These are phyloP conservation scores for Nansenia antarctica DNA, from an alignment of 2,113 vertebrate genomes.

Conservation along the genomic window DNA sequence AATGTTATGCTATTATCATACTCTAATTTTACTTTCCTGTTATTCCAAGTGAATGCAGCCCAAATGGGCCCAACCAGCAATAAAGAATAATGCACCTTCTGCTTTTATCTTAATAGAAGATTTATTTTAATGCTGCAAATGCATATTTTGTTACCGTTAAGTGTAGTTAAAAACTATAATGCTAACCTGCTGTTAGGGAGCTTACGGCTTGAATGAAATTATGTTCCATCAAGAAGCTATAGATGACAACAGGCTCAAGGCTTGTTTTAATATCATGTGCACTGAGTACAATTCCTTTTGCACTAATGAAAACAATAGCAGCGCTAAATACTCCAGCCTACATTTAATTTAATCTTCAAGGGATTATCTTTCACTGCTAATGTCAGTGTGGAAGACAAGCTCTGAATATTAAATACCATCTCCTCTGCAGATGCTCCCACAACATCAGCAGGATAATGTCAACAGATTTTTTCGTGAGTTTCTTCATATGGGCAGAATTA, in stretches of 20 bases:
- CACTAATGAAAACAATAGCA: conserved; percentile 76
- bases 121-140: conserved; percentile 72
- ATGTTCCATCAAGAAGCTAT: conserved; percentile 48
- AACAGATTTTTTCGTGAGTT: conserved; percentile 70
- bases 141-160: conserved; percentile 68
- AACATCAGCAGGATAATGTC: conserved; percentile 64
- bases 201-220: conserved; percentile 62
- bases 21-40: neutral
- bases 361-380: conserved; percentile 73
- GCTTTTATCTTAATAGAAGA: conserved; percentile 71
- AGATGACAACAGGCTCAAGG: conserved; percentile 41
- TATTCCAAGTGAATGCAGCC: conserved; percentile 25
- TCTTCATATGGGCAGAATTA: conserved; percentile 75
- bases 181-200: conserved; percentile 76
- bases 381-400: conserved; percentile 60
- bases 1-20: conserved; percentile 38
- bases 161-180: conserved; percentile 75
- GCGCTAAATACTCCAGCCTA: conserved; percentile 71
- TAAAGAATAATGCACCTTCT: conserved; percentile 65
- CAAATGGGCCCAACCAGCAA: conserved; percentile 41
- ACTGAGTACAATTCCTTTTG: conserved; percentile 64
- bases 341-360: conserved; percentile 76
- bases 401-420: conserved; percentile 75
- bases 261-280: conserved; percentile 54
- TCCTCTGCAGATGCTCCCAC: conserved; percentile 69